Evolutionary conservation across 2,888 invertebrate species (phyloP).

Genomic region (Stegana nigrithorax): DNA sequence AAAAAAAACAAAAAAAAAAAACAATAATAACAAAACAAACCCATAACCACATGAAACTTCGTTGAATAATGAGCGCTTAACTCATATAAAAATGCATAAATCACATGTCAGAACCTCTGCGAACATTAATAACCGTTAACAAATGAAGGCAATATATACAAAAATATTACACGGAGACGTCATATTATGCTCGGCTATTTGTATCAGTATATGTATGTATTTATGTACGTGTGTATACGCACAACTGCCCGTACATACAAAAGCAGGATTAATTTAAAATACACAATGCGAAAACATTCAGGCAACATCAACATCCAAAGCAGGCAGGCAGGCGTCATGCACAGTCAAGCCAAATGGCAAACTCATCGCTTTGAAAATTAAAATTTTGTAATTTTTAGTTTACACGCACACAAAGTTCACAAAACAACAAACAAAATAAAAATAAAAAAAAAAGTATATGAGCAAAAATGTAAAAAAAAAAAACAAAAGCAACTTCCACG

Average conservation of each 20-base stretch:
- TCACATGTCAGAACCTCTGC: not conserved
- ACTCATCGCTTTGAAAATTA: constrained; percentile 38
- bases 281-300: constrained; percentile 40
- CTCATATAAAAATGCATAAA: no score
- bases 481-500: constrained; percentile 22
- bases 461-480: not conserved
- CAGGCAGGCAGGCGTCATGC: constrained; percentile 32
- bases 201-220: no score
- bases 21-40: not conserved
- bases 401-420: no score
- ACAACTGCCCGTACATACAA: no score
- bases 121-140: constrained; percentile 1
- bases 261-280: constrained; percentile 47
- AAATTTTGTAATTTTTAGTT: constrained; percentile 52
- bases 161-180: constrained; percentile 2
- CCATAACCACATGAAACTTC: no score
- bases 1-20: not conserved
- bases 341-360: constrained; percentile 18
- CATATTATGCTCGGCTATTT: no score
- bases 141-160: constrained; percentile 10
- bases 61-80: no score
- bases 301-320: constrained; percentile 48
- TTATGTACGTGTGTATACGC: constrained; percentile 9
- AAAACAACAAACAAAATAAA: constrained; percentile 20
- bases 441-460: not conserved